Evolutionary conservation across 2,888 invertebrate species (phyloP), one percentile per base, ranked within the genome.

Genomic region (Schizotus pectinicornis): DNA sequence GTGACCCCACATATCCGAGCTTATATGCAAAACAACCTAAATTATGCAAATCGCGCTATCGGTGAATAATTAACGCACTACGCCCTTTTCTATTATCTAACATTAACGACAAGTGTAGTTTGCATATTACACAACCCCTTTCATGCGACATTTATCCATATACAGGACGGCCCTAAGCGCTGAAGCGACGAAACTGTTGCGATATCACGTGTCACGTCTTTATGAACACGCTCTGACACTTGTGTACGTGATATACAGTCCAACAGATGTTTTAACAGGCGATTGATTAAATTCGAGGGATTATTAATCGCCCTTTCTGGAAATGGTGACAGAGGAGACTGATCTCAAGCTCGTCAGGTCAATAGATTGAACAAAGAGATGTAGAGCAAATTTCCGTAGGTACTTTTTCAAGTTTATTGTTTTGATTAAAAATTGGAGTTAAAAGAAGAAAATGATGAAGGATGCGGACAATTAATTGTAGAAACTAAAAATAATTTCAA

Each of bases 51-150:
- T 73, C 71, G 59, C 47, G 59, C 60, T 68, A 69, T 69, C 69
- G 68, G 67, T 63, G 69, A 66, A 73, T 75, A 77, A 77, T 77
- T 77, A 76, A 76, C 74, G 68, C 62, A 72, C 69, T 66, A 73
- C 77, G 74, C 76, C 76, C 65, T 69, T 67, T 71, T 72, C 68
- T 64, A 74, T 75, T 76, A 75, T 74, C 72, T 67, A 61, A 71
- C 65, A 71, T 71, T 68, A 67, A 64, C 65, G 68, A 75, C 75
- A 76, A 77, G 75, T 75, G 75, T 71, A 73, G 59, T 73, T 71
- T 56, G 56, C 60, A 59, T 59, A 56, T 50, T 41, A 32, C 14
- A 9, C 47, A 38, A 49, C 57, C 46, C 51, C 48, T 53, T 59
- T 51, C 55, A 51, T 39, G 48, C 50, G 45, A 55, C 38, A 61